Evolutionary conservation across 2,888 invertebrate species (phyloP).

Genomic region (Mechanitis messenoides): DNA sequence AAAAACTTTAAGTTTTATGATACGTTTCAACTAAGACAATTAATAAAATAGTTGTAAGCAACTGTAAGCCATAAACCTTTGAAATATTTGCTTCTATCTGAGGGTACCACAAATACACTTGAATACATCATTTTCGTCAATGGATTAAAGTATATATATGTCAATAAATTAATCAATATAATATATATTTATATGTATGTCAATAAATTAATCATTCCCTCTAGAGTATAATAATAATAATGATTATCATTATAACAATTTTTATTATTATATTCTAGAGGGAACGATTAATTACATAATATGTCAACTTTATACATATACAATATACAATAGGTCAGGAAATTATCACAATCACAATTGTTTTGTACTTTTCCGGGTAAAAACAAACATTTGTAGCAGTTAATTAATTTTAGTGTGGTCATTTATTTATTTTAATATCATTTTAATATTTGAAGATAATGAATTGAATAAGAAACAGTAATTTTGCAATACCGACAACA

Average conservation of each 20-base stretch:
- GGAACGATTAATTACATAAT: too few species aligned
- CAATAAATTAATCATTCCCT: conserved; percentile 11
- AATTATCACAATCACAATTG: conserved; percentile 36
- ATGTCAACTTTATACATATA: conserved; percentile 25
- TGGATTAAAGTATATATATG: conserved; percentile 17
- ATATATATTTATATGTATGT: too few species aligned
- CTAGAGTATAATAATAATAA: background rate
- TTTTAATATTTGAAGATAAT: too few species aligned
- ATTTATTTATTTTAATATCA: too few species aligned
- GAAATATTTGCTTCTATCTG: conserved; percentile 26
- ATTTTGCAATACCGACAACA: too few species aligned
- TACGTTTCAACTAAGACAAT: too few species aligned
- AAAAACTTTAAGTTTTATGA: background rate
- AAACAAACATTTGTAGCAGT: too few species aligned
- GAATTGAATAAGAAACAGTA: too few species aligned
- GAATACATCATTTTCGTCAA: conserved; percentile 26
- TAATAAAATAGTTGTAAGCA: background rate
- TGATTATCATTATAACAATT: too few species aligned
- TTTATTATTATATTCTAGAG: too few species aligned
- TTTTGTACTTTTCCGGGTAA: background rate
- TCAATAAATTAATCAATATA: too few species aligned
- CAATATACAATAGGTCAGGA: conserved; percentile 42
- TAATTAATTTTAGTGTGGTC: too few species aligned
- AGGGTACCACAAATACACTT: conserved; percentile 27
- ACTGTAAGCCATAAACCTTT: background rate